These are phyloP conservation scores for Neoascia interrupta DNA, from an alignment of 2,888 invertebrate species.

Conservation along the genomic window DNA sequence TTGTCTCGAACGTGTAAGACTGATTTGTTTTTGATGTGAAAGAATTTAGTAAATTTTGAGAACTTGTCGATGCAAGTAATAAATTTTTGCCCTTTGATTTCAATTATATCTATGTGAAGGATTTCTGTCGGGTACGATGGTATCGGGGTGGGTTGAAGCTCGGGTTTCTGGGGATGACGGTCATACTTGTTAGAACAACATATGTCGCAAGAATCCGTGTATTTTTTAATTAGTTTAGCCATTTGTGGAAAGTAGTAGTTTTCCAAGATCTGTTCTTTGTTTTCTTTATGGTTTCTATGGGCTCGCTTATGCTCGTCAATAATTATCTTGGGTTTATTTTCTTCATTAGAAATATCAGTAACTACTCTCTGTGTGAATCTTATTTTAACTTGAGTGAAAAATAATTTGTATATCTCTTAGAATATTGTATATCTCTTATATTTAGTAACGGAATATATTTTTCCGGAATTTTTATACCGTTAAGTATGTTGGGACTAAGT, in stretches of 20 bases:
- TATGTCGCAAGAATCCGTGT: constrained; percentile 5
- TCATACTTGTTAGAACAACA: constrained; percentile 29
- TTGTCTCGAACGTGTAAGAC: constrained; percentile 49
- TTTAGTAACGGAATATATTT: constrained; percentile 36
- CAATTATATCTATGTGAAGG: constrained; percentile 7
- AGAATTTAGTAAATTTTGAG: constrained; percentile 9
- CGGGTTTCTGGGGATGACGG: constrained; percentile 1
- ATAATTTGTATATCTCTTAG: constrained; percentile 33
- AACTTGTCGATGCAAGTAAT: constrained; percentile 10
- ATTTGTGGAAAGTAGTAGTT: constrained; percentile 25
- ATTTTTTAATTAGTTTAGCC: constrained; percentile 12
- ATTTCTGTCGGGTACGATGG: constrained; percentile 10
- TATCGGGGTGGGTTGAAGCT: constrained; percentile 14
- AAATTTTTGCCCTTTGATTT: constrained; percentile 9
- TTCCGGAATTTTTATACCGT: constrained; percentile 39
- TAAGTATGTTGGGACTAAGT: constrained; percentile 26
- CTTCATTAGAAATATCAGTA: constrained; percentile 19
- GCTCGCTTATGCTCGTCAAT: neutral
- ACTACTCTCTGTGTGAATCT: constrained; percentile 8
- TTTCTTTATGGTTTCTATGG: constrained; percentile 11
- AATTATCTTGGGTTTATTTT: constrained; percentile 5
- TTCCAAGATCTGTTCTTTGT: constrained; percentile 17
- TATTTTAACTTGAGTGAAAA: neutral
- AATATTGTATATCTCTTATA: too few species aligned
- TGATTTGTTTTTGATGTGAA: constrained; percentile 40